Base-by-base conservation (phyloP, 30 jellyfish, hydroid and myxozoan genomes). In the Phacellophora camtschatica region DNA sequence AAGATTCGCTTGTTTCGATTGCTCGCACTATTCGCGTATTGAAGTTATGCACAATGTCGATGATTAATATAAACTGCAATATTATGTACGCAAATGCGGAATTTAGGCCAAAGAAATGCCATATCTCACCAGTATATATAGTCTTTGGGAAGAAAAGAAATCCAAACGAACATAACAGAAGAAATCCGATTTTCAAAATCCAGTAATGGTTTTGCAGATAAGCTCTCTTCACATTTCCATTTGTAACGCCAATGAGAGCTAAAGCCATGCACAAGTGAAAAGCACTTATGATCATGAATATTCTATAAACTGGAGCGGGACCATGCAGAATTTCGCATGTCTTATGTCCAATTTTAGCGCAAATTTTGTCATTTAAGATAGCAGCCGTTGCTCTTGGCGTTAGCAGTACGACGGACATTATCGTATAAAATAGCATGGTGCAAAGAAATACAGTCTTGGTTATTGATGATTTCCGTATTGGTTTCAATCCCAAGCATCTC, bases 31-130 rank as follows among this genome's bases (percentile, higher is more conserved):
- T 62, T 15, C 56, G 48, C 7, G 77, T 33, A 51, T 91, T 91
- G 41, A 78, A 70, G 32, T 56, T 34, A 66, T 91, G 98, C 1
- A 71, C 90, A 5, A 86, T 70, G 64, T 91, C 98, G 15, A 91
- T 71, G 5, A 91, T 85, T 10, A 91, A 10, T 7, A 85, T 35
- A 31, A 91, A 91, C 41, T 91, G 98, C 2, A 91, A 51, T 20
- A 91, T 75, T 57, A 85, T 71, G 36, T 72, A 85, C 0, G 90
- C 96, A 64, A 91, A 91, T 7, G 96, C 98, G 11, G 96, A 89
- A 36, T 91, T 91, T 12, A 91, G 71, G 12, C 98, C 98, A 72
- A 91, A 91, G 84, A 91, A 91, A 72, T 91, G 98, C 98, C 98
- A 91, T 36, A 91, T 86, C 66, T 91, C 98, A 1, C 98, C 98